Evolutionary conservation across 1,140 invertebrate genomes (phyloP), one percentile per base, ranked within the genome.

Genomic region (Chelonus insularis): DNA sequence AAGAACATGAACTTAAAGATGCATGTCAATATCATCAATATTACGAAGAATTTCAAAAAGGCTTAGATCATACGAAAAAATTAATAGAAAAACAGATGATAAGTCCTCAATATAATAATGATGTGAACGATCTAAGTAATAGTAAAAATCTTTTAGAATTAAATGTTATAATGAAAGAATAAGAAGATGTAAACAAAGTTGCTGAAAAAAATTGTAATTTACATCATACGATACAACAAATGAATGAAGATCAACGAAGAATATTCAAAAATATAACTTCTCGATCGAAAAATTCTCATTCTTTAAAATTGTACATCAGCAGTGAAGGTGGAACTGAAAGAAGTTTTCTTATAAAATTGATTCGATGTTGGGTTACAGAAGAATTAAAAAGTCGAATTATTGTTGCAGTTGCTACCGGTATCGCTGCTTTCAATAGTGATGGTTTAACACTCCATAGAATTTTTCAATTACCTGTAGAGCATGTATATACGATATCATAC

Each of bases 391-490:
- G 69, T 62, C 50, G 67, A 14, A 68, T 64, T 21, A 67, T 64
- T 32, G 62, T 72, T 18, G 63, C 55, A 16, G 68, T 70, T 5
- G 69, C 64, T 14, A 71, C 68, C 32, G 68, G 70, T 4, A 63
- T 72, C 47, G 64, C 68, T 16, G 73, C 67, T 45, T 68, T 60
- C 18, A 75, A 69, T 63, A 60, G 73, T 23, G 21, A 71, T 57
- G 68, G 68, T 14, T 9, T 67, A 12, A 67, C 67, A 18, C 4
- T 39, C 12, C 34, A 55, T 23, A 16, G 34, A 11, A 11, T n/a
- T 37, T 55, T 55, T 20, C 34, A 55, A 41, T 23, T 55, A 14
- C 52, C 52, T 9, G 18, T 39, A 1, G 52, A 55, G 9, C 54
- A 57, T 45, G 37, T 14, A 2, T 7, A 5, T 25, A 57, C 36